Conservation (phyloP, 2,888 invertebrate genomes). For the Scelioninae gen. 1 region DNA sequence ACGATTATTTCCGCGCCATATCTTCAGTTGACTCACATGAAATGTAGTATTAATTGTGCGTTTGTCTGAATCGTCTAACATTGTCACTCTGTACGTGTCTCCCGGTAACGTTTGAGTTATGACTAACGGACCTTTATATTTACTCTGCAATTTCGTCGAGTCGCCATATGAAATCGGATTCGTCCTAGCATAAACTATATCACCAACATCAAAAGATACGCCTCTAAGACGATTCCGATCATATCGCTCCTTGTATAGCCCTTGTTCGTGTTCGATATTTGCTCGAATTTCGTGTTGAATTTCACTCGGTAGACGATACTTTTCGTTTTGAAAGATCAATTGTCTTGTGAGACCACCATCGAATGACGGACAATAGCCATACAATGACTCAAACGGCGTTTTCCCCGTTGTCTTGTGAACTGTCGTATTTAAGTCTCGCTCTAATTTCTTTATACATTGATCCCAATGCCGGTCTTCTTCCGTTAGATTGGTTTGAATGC, state of each 20-base stretch:
- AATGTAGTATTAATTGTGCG: too few species aligned
- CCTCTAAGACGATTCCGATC: background rate
- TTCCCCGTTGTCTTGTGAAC: background rate
- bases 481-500: background rate
- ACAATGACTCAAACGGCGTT: background rate
- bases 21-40: too few species aligned
- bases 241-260: background rate
- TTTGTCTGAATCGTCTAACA: too few species aligned
- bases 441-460: background rate
- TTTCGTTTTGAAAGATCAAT: background rate
- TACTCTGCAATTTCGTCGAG: background rate
- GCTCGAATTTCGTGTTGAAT: background rate
- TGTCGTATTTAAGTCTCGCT: background rate
- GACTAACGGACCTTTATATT: too few species aligned
- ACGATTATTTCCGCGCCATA: too few species aligned
- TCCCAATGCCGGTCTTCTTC: background rate
- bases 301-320: background rate
- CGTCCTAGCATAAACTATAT: background rate
- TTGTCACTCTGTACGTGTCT: too few species aligned
- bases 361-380: background rate
- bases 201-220: background rate
- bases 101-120: too few species aligned
- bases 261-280: background rate
- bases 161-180: background rate
- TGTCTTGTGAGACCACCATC: background rate